Percentiles rank a stretch among this genome's conserved stretches.
Conservation (phyloP, 2,113 vertebrate species). For the Halichoerus grypus region DNA sequence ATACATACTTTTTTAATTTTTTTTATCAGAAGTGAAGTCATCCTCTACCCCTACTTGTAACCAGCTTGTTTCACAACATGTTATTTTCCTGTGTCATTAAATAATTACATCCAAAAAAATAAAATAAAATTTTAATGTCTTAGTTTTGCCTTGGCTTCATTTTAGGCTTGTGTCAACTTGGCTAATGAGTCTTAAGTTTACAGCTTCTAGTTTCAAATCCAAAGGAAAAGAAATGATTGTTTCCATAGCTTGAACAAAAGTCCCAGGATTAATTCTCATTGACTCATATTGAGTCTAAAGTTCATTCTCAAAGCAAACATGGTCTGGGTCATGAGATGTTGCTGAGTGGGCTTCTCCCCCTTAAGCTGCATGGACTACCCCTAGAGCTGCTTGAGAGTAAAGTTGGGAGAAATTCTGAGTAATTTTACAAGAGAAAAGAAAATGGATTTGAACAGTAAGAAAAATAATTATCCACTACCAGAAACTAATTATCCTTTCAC, state of each 20-base stretch:
- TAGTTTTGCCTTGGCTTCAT: not conserved
- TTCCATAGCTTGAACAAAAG: not conserved
- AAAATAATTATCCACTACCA: slow-evolving; percentile 5
- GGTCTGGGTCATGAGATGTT: not conserved
- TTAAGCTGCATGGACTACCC: not conserved
- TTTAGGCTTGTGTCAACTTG: not conserved
- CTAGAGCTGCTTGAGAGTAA: not conserved
- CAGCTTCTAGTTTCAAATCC: not conserved
- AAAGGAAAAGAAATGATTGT: not conserved
- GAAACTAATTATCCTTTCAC: not conserved
- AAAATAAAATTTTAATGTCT: not conserved
- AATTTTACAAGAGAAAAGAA: not conserved
- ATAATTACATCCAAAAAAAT: not conserved
- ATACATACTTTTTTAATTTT: not conserved
- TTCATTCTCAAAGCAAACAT: not conserved
- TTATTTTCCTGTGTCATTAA: slow-evolving; percentile 22
- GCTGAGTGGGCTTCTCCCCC: not conserved
- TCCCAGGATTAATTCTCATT: not conserved
- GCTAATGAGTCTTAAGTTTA: not conserved
- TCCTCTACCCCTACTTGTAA: not conserved
- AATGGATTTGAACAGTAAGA: slow-evolving; percentile 18
- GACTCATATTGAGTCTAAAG: not conserved
- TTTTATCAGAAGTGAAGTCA: not conserved
- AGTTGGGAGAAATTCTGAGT: not conserved
- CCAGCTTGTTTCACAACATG: not conserved